Evolutionary conservation across 2,113 vertebrate genomes (phyloP).

Genomic region (Meles meles): DNA sequence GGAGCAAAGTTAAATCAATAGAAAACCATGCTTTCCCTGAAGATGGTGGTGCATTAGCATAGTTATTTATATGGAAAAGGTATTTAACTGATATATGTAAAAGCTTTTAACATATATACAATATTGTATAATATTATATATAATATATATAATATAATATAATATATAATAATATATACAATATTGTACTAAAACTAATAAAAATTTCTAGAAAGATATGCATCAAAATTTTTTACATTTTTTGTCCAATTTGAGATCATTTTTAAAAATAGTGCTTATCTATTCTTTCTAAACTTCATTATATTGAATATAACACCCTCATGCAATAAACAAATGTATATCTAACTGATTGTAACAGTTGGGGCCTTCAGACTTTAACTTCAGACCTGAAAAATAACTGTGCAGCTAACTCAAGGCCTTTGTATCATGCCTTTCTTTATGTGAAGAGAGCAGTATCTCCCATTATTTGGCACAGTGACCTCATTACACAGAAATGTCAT

Average conservation of each 20-base stretch:
- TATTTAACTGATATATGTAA: background rate
- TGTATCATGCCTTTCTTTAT: background rate
- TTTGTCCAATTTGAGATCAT: background rate
- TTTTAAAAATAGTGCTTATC: background rate
- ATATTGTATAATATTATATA: too few species aligned
- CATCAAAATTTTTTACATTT: background rate
- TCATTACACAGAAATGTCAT: background rate
- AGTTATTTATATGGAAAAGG: background rate
- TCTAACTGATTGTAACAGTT: background rate
- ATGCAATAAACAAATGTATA: background rate
- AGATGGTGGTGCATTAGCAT: background rate
- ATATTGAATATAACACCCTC: background rate
- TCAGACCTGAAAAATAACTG: background rate
- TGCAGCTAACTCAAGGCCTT: background rate
- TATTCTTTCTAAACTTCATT: background rate
- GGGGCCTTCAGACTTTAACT: background rate
- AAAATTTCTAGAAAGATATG: background rate
- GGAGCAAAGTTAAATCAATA: background rate
- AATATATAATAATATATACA: too few species aligned
- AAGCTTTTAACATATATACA: background rate
- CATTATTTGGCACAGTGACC: background rate
- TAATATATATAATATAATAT: too few species aligned
- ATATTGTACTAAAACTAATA: background rate
- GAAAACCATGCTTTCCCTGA: background rate
- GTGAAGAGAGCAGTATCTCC: background rate